A percentile compares a stretch with the other conserved stretches of the same genome.
phyloP scores from a whole-genome alignment of 2,888 invertebrate species.

The Caradrina kadenii region DNA sequence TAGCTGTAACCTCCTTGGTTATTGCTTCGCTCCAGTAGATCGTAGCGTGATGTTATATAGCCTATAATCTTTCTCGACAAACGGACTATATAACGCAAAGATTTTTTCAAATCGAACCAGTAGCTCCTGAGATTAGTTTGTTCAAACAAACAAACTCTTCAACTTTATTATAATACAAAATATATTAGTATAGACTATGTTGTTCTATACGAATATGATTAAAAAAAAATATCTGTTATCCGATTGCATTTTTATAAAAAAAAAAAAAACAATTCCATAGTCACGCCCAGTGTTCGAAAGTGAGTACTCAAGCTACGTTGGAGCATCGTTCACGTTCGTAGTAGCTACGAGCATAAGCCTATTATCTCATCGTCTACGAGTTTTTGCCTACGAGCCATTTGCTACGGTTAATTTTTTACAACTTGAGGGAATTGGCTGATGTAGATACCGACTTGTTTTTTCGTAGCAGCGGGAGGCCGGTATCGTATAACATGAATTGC shows the following conservation, averaged over 20 bases:
- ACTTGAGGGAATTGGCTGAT: conserved; percentile 9
- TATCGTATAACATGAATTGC: conserved; percentile 31
- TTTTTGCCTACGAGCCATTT: conserved; percentile 43
- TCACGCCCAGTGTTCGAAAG: conserved; percentile 20
- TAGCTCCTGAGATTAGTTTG: too few species aligned
- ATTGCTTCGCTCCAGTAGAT: too few species aligned
- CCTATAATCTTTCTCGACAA: too few species aligned
- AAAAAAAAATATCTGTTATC: too few species aligned
- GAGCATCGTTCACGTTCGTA: conserved; percentile 41
- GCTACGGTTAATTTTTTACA: conserved; percentile 40
- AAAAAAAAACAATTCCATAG: background rate
- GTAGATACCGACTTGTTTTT: conserved; percentile 19
- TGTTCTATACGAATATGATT: too few species aligned
- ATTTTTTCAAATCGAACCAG: too few species aligned
- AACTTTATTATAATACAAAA: too few species aligned
- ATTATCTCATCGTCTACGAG: conserved; percentile 44
- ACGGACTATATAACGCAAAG: too few species aligned
- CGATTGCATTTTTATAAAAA: background rate
- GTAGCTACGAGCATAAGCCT: conserved; percentile 45
- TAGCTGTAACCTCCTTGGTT: too few species aligned
- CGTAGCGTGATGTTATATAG: too few species aligned
- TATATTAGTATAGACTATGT: too few species aligned
- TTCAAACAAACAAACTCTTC: too few species aligned
- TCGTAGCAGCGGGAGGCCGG: background rate
- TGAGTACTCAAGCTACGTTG: conserved; percentile 42